Evolutionary conservation across 2,797 vertebrate genomes (phyloP).

Genomic region (Oryzias sinensis): DNA sequence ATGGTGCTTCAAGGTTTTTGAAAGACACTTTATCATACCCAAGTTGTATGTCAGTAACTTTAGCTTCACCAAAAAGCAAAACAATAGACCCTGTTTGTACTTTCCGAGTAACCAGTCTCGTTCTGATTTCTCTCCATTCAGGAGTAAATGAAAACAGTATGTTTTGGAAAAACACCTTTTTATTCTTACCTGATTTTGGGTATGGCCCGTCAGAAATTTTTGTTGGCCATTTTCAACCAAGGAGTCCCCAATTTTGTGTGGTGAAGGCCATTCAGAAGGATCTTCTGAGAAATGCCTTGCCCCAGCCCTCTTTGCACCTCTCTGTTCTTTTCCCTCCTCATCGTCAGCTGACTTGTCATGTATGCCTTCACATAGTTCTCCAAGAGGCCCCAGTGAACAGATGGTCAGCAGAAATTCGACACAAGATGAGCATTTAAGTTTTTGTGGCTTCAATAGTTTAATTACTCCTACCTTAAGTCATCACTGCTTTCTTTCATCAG

Average conservation of each 20-base stretch:
- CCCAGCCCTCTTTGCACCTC: background rate
- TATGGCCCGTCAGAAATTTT: background rate
- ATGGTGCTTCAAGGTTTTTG: constrained; percentile 4
- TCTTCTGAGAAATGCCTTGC: background rate
- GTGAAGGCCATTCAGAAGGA: constrained; percentile 2
- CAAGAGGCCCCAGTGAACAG: no score
- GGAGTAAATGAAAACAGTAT: background rate
- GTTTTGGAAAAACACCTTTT: background rate
- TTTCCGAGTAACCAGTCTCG: background rate
- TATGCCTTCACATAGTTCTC: no score
- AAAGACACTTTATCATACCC: background rate
- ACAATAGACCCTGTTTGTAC: background rate
- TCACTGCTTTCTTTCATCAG: no score
- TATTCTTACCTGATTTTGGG: background rate
- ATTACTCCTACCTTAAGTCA: no score
- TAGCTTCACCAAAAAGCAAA: constrained; percentile 8
- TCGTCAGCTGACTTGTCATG: background rate
- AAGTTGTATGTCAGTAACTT: background rate
- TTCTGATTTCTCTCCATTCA: no score
- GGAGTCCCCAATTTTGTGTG: background rate
- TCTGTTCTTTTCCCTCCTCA: background rate
- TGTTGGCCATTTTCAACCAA: constrained; percentile 1
- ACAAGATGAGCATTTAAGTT: no score
- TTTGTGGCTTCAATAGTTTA: no score
- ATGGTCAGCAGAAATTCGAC: no score